Evolutionary conservation across 2,113 vertebrate genomes (phyloP), one percentile per base, ranked within the genome.

Genomic region (Oceanites oceanicus): DNA sequence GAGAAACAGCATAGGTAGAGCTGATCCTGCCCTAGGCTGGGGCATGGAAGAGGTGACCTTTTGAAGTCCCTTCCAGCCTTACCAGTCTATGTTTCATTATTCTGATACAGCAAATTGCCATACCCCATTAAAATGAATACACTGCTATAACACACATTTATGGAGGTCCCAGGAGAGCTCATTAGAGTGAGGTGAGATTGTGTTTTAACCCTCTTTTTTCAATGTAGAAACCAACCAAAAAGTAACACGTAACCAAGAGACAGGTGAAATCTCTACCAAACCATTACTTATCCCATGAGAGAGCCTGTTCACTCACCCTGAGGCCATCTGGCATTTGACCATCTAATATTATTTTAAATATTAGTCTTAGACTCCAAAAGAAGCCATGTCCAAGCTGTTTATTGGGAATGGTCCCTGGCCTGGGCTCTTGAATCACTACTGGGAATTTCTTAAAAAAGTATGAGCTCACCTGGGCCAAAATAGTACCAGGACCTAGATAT

Each of bases 181-280:
- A 94, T 97, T 97, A 97, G 81, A 88, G 44, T 21, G 84, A 91
- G 84, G 87, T 85, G 77, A 95, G 84, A 42, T 72, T 88, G 84
- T 90, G 87, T 75, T 79, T 92, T 88, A 91, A 85, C 58, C 34
- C 16, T 72, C 13, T 67, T 52, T 50, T 73, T 85, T 62, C 15
- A 42, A 0, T 65, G 17, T 52, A 65, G 66, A 90, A 85, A 79
- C 36, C 45, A 79, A 87, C 77, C 77, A 65, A 87, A 92, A 96
- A 75, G 34, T 65, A 78, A 19, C 23, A 38, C 26, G 11, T 5
- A 81, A 71, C 16, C n/a, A 68, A 90, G 50, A 42, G 52, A 15
- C 15, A 76, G 58, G 26, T 70, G 23, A 49, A 50, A 50, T 65
- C 29, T 47, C 58, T 53, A 44, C 44, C 13, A 56, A 65, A 63